Conservation (phyloP, 2,888 invertebrate species). For the Myopa tessellatipennis region DNA sequence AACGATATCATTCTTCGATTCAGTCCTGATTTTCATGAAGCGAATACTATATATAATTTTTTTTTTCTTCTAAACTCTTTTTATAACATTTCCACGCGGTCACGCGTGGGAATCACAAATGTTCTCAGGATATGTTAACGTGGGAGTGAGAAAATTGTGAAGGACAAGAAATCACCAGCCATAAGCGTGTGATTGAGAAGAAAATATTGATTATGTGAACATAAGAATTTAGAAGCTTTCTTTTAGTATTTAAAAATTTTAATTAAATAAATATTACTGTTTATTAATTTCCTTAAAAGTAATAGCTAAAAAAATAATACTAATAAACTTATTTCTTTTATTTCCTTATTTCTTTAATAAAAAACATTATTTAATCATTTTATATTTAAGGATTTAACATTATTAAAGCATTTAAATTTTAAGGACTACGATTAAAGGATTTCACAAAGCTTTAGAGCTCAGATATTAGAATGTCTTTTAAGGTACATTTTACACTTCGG, state of each 20-base stretch:
- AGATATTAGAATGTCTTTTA: no score
- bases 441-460: no score
- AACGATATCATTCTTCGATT: not conserved
- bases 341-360: not conserved
- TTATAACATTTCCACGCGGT: conserved; percentile 5
- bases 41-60: not conserved
- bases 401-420: no score
- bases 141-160: conserved; percentile 31
- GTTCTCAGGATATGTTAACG: conserved; percentile 25
- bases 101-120: conserved; percentile 25
- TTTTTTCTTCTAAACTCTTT: conserved; percentile 1
- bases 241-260: no score
- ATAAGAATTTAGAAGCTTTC: no score
- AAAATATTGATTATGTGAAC: no score
- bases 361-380: not conserved
- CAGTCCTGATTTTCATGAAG: conserved; percentile 7
- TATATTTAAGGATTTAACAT: not conserved
- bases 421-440: no score
- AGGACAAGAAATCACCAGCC: no score
- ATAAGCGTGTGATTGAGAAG: no score
- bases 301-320: not conserved
- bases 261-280: not conserved
- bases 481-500: no score
- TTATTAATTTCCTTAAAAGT: not conserved
- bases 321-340: not conserved